Evolutionary conservation across 1,140 invertebrate species (phyloP), one percentile per base, ranked within the genome.

Genomic region (Cherax destructor): DNA sequence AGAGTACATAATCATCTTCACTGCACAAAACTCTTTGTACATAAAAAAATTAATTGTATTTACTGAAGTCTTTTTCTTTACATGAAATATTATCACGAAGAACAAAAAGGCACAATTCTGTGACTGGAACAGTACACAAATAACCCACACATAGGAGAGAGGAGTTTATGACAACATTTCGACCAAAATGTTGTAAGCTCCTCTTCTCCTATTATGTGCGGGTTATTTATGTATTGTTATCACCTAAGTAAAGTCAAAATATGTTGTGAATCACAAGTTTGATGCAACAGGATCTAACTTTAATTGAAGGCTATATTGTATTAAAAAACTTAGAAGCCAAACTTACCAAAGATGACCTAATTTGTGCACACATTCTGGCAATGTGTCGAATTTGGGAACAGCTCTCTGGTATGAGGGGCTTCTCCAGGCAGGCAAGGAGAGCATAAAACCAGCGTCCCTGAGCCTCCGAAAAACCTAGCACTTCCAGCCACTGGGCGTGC

Each of bases 401-500:
- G 2, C 94, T 95, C 86, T 96, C 96, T 13, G 96, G 96, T 91
- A 95, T 95, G 7, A 96, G 93, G 5, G 96, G 96, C 91, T 96
- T 94, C 93, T 96, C 95, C n/a, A 96, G 92, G 88, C 95, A 94
- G 4, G 94, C 94, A 7, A 96, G 89, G 47, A 96, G 92, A 0
- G 95, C 95, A 93, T 96, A 96, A 49, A 96, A 95, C 96, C 96
- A 96, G 69, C 94, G 94, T 21, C 96, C 96, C 94, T 95, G 93
- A 61, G 93, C 93, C 65, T 94, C 92, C 21, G 94, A 94, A 93
- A 95, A 95, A 10, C 89, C 89, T 7, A 91, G 30, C 16, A 91
- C 89, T n/a, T 91, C 89, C 56, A 91, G 30, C 89, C 89, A 91
- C 83, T 91, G 89, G 74, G 74, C 74, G 59, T 91, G 89, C 89